Conservation (phyloP, 2,113 vertebrate genomes). For the Potamarius usumacintae region DNA sequence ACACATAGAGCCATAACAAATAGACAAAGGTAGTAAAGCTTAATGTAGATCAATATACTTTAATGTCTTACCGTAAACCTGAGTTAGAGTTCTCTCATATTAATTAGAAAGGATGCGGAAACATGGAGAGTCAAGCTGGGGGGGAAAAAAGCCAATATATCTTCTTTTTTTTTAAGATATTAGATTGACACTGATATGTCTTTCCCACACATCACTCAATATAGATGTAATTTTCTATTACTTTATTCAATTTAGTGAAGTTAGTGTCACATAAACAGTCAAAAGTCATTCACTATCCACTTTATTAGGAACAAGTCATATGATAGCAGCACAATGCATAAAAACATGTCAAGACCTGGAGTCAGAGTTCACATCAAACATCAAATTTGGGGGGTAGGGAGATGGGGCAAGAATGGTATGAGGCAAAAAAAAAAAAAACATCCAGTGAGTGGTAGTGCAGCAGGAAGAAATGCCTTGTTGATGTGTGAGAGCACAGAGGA, state of each 20-base stretch:
- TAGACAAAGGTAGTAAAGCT: background rate
- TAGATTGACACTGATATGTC: background rate
- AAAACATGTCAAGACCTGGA: background rate
- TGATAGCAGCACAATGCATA: background rate
- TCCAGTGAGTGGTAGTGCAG: background rate
- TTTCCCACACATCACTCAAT: background rate
- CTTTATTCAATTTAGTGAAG: conserved; percentile 10
- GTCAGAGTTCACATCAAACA: conserved; percentile 13
- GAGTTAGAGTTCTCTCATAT: background rate
- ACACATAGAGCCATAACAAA: background rate
- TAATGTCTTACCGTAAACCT: conserved; percentile 12
- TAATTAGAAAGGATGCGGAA: background rate
- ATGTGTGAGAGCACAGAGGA: background rate
- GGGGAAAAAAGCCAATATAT: no score
- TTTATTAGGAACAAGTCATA: background rate
- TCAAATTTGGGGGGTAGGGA: background rate
- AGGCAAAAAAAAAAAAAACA: background rate
- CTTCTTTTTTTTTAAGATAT: background rate
- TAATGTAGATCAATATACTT: background rate
- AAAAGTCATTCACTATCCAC: background rate
- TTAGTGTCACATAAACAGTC: background rate
- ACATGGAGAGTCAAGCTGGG: background rate
- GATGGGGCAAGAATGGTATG: background rate
- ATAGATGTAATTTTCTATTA: conserved; percentile 14
- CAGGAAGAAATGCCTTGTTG: background rate